phyloP scores from a whole-genome alignment of 2,888 invertebrate species.

The Diadromus collaris region DNA sequence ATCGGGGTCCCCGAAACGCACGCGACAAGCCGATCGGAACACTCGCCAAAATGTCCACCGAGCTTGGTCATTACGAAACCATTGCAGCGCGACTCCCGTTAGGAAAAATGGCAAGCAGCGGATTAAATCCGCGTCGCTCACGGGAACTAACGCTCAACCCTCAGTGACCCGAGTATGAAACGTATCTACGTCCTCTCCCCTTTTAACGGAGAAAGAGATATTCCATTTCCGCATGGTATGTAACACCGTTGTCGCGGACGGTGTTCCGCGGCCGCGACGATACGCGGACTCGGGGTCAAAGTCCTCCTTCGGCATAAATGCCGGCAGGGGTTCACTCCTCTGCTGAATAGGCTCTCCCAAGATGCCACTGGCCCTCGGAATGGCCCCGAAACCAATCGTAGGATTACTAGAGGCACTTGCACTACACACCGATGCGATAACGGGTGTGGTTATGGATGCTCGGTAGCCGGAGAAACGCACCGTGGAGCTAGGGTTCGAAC shows the following conservation, averaged over 20 bases:
- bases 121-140: not conserved
- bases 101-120: constrained; percentile 14
- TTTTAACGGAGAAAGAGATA: constrained; percentile 4
- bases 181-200: constrained; percentile 18
- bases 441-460: too few relatives aligned
- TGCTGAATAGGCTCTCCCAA: too few relatives aligned
- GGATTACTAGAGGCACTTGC: too few relatives aligned
- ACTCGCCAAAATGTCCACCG: constrained; percentile 1
- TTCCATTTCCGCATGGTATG: constrained; percentile 35
- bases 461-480: too few relatives aligned
- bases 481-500: too few relatives aligned
- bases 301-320: too few relatives aligned
- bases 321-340: too few relatives aligned
- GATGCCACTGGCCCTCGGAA: too few relatives aligned
- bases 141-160: not conserved
- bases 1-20: constrained; percentile 32
- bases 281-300: too few relatives aligned
- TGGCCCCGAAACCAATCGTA: too few relatives aligned
- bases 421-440: too few relatives aligned
- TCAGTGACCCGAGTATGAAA: constrained; percentile 20
- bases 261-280: not conserved
- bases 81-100: constrained; percentile 11
- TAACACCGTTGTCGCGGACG: not conserved
- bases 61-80: constrained; percentile 26
- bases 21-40: not conserved